A percentile compares a stretch with the other conserved stretches of the same genome.
These are phyloP conservation scores for Rhopalosiphum nymphaeae DNA, from an alignment of 2,888 invertebrate species.

Conservation along the genomic window DNA sequence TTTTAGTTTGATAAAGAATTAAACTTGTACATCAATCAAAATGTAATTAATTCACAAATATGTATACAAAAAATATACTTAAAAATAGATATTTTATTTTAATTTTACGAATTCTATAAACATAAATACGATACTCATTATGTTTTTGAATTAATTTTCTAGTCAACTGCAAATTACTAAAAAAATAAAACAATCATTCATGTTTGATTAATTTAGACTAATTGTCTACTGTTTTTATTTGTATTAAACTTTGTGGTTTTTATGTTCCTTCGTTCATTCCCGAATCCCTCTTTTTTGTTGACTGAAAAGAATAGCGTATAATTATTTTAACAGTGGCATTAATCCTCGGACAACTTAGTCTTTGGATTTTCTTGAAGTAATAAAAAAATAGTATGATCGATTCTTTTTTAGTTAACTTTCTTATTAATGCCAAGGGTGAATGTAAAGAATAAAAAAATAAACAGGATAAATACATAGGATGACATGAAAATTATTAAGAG, in stretches of 20 bases:
- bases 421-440: not conserved
- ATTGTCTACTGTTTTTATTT: conserved; percentile 50
- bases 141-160: conserved; percentile 28
- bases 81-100: not conserved
- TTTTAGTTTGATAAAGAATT: not conserved
- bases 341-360: conserved; percentile 39
- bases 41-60: not conserved
- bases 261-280: conserved; percentile 14
- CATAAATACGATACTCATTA: not conserved
- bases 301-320: conserved; percentile 44
- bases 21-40: not conserved
- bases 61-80: not conserved
- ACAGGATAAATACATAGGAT: not conserved
- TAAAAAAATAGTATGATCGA: conserved; percentile 44
- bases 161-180: conserved; percentile 19
- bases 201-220: conserved; percentile 56
- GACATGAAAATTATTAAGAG: conserved; percentile 1
- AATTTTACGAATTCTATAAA: not conserved
- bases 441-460: conserved; percentile 1
- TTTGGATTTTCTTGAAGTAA: conserved; percentile 26
- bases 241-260: conserved; percentile 52
- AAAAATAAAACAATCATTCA: conserved; percentile 41
- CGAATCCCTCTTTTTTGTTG: conserved; percentile 35
- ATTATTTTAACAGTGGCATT: conserved; percentile 58
- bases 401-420: conserved; percentile 27